Evolutionary conservation across 2,888 invertebrate species (phyloP), one percentile per base, ranked within the genome.

Genomic region (Criorhina ranunculi): DNA sequence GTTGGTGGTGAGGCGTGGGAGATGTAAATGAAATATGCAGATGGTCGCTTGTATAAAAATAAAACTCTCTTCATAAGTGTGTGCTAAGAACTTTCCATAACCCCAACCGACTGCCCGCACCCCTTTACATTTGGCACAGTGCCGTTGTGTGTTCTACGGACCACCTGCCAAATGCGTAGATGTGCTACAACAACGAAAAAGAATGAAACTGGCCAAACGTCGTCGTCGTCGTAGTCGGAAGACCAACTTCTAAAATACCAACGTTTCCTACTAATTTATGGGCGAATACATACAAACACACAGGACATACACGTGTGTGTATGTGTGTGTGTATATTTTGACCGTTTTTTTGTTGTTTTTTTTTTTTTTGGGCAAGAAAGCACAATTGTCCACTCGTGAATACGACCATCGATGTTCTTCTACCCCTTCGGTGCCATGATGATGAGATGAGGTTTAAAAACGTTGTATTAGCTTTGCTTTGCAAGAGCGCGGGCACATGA

Each of bases 11-110:
- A 55, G 76, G 87, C 86, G 86, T 87, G 87, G 86, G 87, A 87
- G 87, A 85, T 87, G 87, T 87, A 87, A 87, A 87, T 87, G 86
- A 87, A 87, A 87, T 87, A 87, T 87, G 87, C 87, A 87, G 87
- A 87, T 87, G 87, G 86, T 86, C 77, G 85, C 80, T 78, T 81
- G 79, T 86, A 72, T 77, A 72, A 86, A 86, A 86, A 81, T 81
- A 86, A 86, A 86, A 86, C 77, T 81, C 77, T 81, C 77, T 86
- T 81, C 81, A 81, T 86, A 86, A 81, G 86, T 86, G 81, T 86
- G 77, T 77, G 72, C 77, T 73, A 81, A 85, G 85, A 75, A 85
- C 85, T 75, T 80, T 75, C 57, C 75, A 59, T 85, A 79, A 70
- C 75, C 85, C 79, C 75, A 76, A 15, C 55, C 24, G 35, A 17